Conservation (phyloP, 1,140 invertebrate species). For the Laodelphax striatellus region DNA sequence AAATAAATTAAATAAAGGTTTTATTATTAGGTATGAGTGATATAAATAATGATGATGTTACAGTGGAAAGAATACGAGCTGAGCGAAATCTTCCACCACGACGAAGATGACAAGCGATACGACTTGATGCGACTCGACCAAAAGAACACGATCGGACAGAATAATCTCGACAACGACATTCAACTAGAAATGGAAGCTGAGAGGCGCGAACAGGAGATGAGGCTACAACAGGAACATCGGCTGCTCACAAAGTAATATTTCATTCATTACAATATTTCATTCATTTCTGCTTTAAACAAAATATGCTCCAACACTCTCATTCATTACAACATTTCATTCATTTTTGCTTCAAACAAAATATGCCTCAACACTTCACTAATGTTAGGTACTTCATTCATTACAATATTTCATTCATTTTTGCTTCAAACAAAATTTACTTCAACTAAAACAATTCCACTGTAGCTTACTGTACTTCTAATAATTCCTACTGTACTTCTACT, state of each 20-base stretch:
- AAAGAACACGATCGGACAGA: constrained; percentile 45
- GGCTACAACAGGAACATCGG: constrained; percentile 15
- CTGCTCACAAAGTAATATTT: constrained; percentile 5
- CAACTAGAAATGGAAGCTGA: constrained; percentile 67
- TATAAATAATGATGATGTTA: too few species aligned
- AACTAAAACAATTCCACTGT: too few species aligned
- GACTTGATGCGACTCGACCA: constrained; percentile 50
- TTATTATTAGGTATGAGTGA: too few species aligned
- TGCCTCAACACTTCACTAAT: too few species aligned
- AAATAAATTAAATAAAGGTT: too few species aligned
- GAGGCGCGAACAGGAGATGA: constrained; percentile 47
- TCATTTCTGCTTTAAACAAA: too few species aligned
- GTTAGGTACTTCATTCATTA: not conserved
- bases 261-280: not conserved
- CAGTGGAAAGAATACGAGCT: constrained; percentile 77
- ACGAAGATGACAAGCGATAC: constrained; percentile 64
- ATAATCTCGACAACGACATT: constrained; percentile 52
- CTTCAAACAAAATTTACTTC: too few species aligned
- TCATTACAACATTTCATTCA: not conserved
- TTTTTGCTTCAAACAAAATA: too few species aligned
- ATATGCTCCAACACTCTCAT: too few species aligned
- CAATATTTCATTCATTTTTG: too few species aligned
- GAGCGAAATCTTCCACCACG: constrained; percentile 69
- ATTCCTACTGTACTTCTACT: too few species aligned
- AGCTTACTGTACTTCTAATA: too few species aligned